These are phyloP conservation scores for Doryteuthis pealeii DNA, from an alignment of 1,140 invertebrate species.

Conservation along the genomic window DNA sequence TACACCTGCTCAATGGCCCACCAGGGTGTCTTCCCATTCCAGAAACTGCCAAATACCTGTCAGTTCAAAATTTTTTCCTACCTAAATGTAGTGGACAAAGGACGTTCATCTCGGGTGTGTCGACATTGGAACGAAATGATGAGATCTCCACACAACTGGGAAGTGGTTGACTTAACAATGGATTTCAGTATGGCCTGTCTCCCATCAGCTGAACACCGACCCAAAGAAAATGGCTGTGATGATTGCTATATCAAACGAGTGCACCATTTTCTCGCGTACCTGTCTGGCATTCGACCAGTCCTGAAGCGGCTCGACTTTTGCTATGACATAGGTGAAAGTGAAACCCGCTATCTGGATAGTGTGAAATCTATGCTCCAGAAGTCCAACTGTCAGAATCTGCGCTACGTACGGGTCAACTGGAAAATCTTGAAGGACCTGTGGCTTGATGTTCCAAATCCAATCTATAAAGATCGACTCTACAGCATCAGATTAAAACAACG, in stretches of 20 bases:
- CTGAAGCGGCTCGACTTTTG: conserved; percentile 49
- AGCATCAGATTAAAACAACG: conserved; percentile 43
- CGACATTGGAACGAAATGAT: conserved; percentile 43
- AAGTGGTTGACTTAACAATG: conserved; percentile 36
- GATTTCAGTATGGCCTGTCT: conserved; percentile 45
- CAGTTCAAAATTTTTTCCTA: conserved; percentile 53
- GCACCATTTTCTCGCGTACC: conserved; percentile 34
- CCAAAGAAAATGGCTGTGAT: conserved; percentile 37
- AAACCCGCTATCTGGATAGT: conserved; percentile 30
- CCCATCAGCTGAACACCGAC: conserved; percentile 33
- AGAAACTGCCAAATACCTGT: conserved; percentile 46
- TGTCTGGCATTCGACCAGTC: conserved; percentile 39
- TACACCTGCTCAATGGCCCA: too few species aligned
- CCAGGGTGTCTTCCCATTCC: conserved; percentile 39
- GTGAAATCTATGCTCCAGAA: conserved; percentile 39
- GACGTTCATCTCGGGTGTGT: conserved; percentile 39
- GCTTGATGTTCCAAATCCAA: conserved; percentile 28
- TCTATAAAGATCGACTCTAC: conserved; percentile 40
- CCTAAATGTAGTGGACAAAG: conserved; percentile 45
- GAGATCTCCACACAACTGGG: conserved; percentile 46
- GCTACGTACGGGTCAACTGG: conserved; percentile 52
- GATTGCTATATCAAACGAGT: conserved; percentile 45
- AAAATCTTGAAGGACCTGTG: conserved; percentile 47
- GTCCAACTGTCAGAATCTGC: conserved; percentile 32
- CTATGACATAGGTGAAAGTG: conserved; percentile 51